phyloP scores from a whole-genome alignment of 2,888 invertebrate genomes.

The Catocala sponsa region DNA sequence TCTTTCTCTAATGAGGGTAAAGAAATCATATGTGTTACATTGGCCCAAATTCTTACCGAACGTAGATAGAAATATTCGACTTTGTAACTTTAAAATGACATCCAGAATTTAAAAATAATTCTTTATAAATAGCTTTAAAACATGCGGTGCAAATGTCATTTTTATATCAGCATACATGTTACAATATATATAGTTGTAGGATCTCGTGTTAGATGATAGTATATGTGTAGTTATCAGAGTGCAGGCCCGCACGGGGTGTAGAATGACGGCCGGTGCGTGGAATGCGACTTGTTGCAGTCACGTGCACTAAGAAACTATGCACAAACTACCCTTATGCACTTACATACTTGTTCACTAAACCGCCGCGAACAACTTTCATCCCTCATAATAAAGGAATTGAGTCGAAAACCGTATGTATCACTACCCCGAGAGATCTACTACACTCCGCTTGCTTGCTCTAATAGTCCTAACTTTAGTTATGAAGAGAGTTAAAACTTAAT shows the following conservation, averaged over 20 bases:
- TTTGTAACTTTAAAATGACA: constrained; percentile 7
- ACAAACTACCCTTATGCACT: constrained; percentile 55
- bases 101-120: constrained; percentile 24
- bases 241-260: constrained; percentile 55
- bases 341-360: constrained; percentile 28
- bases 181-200: constrained; percentile 4
- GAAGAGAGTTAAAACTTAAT: background rate
- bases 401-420: constrained; percentile 21
- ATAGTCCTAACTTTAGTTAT: background rate
- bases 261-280: constrained; percentile 55
- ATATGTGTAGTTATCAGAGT: constrained; percentile 19
- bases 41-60: constrained; percentile 2
- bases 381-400: constrained; percentile 1
- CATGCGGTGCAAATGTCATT: constrained; percentile 10
- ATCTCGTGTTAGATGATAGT: background rate
- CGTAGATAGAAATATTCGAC: background rate
- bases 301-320: constrained; percentile 67
- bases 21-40: background rate
- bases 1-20: too few relatives aligned
- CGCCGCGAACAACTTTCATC: constrained; percentile 22
- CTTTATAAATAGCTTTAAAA: constrained; percentile 24
- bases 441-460: too few relatives aligned
- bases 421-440: too few relatives aligned
- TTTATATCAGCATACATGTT: constrained; percentile 15
- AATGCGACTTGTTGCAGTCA: constrained; percentile 81